Conservation (phyloP, 2,797 vertebrate species). For the Syngnathus rostellatus region DNA sequence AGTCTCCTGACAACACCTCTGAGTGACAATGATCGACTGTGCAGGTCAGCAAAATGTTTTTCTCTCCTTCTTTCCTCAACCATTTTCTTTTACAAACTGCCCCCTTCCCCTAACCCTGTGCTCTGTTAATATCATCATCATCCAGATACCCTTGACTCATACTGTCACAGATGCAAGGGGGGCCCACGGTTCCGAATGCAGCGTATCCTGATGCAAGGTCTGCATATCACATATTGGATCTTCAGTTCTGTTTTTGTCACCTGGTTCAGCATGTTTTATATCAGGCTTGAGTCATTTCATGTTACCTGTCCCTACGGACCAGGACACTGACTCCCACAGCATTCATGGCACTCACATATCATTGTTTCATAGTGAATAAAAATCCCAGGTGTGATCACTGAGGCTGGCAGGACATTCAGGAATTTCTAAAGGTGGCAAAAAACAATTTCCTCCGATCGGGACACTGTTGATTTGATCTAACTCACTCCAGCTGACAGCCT, state of each 20-base stretch:
- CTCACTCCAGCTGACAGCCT: conserved; percentile 20
- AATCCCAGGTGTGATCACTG: conserved; percentile 8
- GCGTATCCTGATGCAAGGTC: background rate
- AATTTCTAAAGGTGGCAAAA: conserved; percentile 8
- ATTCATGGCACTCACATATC: background rate
- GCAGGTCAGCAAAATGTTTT: conserved; percentile 39
- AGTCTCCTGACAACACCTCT: conserved; percentile 31
- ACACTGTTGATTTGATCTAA: conserved; percentile 34
- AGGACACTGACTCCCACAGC: background rate
- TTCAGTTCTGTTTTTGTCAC: background rate
- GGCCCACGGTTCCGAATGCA: background rate
- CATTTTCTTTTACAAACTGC: conserved; percentile 10
- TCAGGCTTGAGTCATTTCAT: background rate
- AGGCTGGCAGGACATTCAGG: conserved; percentile 10
- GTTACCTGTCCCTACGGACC: background rate
- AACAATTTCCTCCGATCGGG: conserved; percentile 8
- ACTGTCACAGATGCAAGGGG: conserved; percentile 9
- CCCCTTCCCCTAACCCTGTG: conserved; percentile 11
- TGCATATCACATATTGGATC: background rate
- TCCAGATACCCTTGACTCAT: conserved; percentile 32
- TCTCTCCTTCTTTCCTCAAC: conserved; percentile 28
- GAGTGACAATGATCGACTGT: conserved; percentile 45
- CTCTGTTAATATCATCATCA: conserved; percentile 54
- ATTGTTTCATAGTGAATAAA: background rate
- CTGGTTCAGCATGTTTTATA: background rate